phyloP scores from a whole-genome alignment of 1,140 invertebrate genomes.

The Trachymyrmex septentrionalis region DNA sequence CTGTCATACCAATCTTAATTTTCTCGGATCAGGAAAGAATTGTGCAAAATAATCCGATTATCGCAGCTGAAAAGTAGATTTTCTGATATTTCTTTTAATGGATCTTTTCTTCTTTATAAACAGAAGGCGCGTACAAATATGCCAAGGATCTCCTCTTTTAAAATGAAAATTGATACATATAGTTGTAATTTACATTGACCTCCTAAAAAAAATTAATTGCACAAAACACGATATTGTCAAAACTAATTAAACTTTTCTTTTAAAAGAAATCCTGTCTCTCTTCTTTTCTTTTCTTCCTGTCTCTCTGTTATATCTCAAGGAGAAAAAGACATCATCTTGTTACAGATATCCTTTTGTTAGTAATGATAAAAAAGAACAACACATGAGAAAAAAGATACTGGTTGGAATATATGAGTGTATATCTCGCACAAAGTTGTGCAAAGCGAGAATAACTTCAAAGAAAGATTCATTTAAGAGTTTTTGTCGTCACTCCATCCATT shows the following conservation, averaged over 20 bases:
- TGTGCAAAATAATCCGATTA: not conserved
- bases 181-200: not conserved
- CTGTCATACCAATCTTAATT: slow-evolving; percentile 12
- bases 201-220: not conserved
- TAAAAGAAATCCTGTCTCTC: not conserved
- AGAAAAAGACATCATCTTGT: slow-evolving; percentile 7
- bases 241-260: slow-evolving; percentile 25
- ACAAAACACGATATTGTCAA: not conserved
- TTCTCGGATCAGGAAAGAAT: not conserved
- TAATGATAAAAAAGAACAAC: slow-evolving; percentile 9
- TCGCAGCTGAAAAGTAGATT: not conserved
- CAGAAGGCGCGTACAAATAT: not conserved
- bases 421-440: slow-evolving; percentile 26
- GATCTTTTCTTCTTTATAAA: not conserved
- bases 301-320: not conserved
- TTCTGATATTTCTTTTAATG: not conserved
- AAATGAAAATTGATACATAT: not conserved
- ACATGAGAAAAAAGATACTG: not conserved
- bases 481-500: slow-evolving; percentile 47
- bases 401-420: slow-evolving; percentile 38
- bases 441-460: slow-evolving; percentile 34
- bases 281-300: not conserved
- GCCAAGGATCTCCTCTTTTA: not conserved
- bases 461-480: slow-evolving; percentile 59
- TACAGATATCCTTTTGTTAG: slow-evolving; percentile 1